A percentile compares a stretch with the other conserved stretches of the same genome.
These are phyloP conservation scores for Galerucella pusilla DNA, from an alignment of 2,888 invertebrate species.

Conservation along the genomic window DNA sequence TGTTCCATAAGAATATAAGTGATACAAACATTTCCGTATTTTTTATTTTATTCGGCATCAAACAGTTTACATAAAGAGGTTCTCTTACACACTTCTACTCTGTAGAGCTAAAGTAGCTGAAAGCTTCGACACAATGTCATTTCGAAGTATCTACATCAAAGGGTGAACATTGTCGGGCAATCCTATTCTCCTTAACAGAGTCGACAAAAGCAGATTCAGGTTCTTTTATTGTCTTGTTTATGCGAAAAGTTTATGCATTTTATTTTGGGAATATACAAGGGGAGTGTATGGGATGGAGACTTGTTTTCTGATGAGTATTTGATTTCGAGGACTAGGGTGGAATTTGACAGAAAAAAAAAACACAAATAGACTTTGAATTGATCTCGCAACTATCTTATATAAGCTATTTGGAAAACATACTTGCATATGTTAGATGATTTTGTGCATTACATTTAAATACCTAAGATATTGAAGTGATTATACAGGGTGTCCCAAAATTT, in stretches of 20 bases:
- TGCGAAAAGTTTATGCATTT: conserved; percentile 27
- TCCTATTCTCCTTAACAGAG: conserved; percentile 25
- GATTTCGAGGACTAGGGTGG: background rate
- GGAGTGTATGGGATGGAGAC: conserved; percentile 3
- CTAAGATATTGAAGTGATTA: too few species aligned
- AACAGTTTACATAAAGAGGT: background rate
- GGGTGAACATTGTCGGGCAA: conserved; percentile 18
- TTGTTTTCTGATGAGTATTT: conserved; percentile 10
- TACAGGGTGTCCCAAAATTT: too few species aligned
- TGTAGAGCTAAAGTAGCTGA: conserved; percentile 17
- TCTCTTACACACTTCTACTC: background rate
- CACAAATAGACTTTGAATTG: too few species aligned
- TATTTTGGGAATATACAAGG: conserved; percentile 20
- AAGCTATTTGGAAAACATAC: too few species aligned
- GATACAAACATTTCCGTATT: background rate
- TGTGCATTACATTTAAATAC: too few species aligned
- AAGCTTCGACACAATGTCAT: conserved; percentile 9
- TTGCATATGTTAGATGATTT: too few species aligned
- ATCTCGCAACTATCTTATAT: too few species aligned
- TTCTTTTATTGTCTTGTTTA: conserved; percentile 30
- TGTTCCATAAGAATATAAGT: background rate
- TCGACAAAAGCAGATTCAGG: conserved; percentile 27
- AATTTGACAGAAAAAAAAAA: too few species aligned
- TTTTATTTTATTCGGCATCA: background rate
- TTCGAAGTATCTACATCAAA: conserved; percentile 20